Base-by-base conservation (phyloP, 1,140 invertebrate genomes). In the Penaeus chinensis region DNA sequence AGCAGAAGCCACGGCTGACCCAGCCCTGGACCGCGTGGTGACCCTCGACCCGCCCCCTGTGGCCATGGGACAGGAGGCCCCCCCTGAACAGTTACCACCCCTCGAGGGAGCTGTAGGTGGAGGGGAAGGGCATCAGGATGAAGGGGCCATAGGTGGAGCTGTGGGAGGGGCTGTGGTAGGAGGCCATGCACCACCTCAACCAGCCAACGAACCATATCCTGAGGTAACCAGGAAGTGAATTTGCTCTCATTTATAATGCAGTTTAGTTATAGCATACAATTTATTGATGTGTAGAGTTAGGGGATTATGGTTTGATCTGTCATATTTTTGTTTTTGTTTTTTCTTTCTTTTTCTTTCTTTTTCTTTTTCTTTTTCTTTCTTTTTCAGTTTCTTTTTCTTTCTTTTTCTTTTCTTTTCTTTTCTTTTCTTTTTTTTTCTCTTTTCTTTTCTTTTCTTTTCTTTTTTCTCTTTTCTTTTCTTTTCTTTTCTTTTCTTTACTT, bases 1-100 rank as follows among this genome's bases (percentile, higher is more conserved):
- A 63, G 97, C 97, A 0, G 96, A 97, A 92, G 96, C 97, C 10
- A 96, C 97, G n/a, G 96, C 97, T 8, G 97, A 98, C 93, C 96
- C 96, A 3, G 94, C 94, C 3, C 91, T 95, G 74, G 95, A 95
- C 63, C 83, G 90, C 27, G 90, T 90, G 19, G 89, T 90, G 63
- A 89, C 89, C 27, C 66, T 90, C 16, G 90, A 90, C 69, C 89
- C 90, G 0, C 90, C 89, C 37, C 89, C 89, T 66, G 80, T 76
- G 19, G 54, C 81, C 54, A 62, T 87, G 69, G 83, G 63, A 54
- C 88, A 82, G 22, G 76, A 82, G 32, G 76, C 89, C 19, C 83
- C 87, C 3, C 77, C 80, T n/a, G 88, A 85, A 13, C 76, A 82
- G 27, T 24, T 71, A 37, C 81, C 83, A 18, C 84, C 65, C 37